A percentile compares a stretch with the other conserved stretches of the same genome.
Conservation (phyloP, 1,140 invertebrate species). For the Drosophila obscura region DNA sequence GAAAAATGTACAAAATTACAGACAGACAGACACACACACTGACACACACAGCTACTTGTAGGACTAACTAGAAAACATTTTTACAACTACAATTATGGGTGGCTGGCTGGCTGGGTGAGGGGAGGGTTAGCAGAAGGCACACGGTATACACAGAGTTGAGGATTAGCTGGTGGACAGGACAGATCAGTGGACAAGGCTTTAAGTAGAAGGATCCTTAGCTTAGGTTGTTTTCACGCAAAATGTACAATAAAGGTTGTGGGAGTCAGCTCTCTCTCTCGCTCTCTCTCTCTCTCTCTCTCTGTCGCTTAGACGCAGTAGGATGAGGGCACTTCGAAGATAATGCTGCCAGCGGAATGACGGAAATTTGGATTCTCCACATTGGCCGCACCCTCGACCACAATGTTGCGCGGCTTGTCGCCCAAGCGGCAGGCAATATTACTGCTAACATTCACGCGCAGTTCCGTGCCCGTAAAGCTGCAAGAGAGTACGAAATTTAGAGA, state of each 20-base stretch:
- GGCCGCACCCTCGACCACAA: slow-evolving; percentile 71
- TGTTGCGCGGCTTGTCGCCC: slow-evolving; percentile 71
- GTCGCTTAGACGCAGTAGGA: slow-evolving; percentile 64
- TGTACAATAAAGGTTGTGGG: slow-evolving; percentile 48
- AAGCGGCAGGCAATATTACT: slow-evolving; percentile 72
- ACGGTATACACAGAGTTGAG: slow-evolving; percentile 51
- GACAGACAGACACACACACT: slow-evolving; percentile 29
- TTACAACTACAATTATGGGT: slow-evolving; percentile 25
- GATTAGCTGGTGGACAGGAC: neutral
- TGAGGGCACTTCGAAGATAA: slow-evolving; percentile 82
- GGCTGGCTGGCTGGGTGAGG: neutral
- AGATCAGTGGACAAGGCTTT: slow-evolving; percentile 5
- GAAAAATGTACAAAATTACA: slow-evolving; percentile 69
- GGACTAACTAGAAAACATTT: slow-evolving; percentile 32
- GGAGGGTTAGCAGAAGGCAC: slow-evolving; percentile 51
- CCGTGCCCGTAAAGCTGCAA: slow-evolving; percentile 63
- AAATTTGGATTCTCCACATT: slow-evolving; percentile 78
- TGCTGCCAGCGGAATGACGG: slow-evolving; percentile 65
- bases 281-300: slow-evolving; percentile 18
- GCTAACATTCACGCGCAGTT: slow-evolving; percentile 78
- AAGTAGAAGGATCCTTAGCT: slow-evolving; percentile 16
- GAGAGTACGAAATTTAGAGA: neutral
- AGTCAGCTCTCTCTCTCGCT: neutral
- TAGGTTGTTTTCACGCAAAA: slow-evolving; percentile 44
- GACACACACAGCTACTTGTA: slow-evolving; percentile 34